Conservation (phyloP, 2,113 vertebrate genomes). For the Aptenodytes patagonicus region DNA sequence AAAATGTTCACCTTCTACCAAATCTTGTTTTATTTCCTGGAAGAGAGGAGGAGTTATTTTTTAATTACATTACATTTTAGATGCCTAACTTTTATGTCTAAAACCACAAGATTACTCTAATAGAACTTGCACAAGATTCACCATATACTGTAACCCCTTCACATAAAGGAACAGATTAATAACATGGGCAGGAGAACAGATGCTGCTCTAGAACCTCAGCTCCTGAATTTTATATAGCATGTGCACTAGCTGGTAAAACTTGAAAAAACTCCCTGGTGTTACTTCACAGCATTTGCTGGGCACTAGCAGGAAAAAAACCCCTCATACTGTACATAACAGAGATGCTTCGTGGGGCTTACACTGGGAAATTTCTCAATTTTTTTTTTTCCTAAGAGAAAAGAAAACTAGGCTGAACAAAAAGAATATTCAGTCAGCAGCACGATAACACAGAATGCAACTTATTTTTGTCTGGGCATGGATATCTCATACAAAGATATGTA, state of each 20-base stretch:
- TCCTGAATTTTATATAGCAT: background rate
- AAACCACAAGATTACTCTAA: background rate
- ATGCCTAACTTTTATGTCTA: background rate
- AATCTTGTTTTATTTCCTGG: background rate
- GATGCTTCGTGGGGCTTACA: background rate
- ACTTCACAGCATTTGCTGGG: background rate
- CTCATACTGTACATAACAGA: background rate
- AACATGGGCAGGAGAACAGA: background rate
- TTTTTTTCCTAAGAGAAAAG: background rate
- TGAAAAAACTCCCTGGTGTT: background rate
- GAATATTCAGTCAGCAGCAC: background rate
- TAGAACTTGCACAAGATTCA: background rate
- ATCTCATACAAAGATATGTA: background rate
- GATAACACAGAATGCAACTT: background rate
- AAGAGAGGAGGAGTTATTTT: background rate
- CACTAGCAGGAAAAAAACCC: background rate
- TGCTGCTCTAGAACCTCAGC: background rate
- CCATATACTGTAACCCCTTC: background rate
- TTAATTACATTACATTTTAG: background rate
- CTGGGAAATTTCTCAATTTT: background rate
- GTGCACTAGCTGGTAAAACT: background rate
- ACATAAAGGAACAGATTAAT: background rate
- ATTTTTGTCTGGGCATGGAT: background rate
- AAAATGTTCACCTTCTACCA: background rate
- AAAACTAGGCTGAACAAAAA: background rate